Conservation (phyloP, 2,797 vertebrate genomes). For the Podarcis lilfordi region DNA sequence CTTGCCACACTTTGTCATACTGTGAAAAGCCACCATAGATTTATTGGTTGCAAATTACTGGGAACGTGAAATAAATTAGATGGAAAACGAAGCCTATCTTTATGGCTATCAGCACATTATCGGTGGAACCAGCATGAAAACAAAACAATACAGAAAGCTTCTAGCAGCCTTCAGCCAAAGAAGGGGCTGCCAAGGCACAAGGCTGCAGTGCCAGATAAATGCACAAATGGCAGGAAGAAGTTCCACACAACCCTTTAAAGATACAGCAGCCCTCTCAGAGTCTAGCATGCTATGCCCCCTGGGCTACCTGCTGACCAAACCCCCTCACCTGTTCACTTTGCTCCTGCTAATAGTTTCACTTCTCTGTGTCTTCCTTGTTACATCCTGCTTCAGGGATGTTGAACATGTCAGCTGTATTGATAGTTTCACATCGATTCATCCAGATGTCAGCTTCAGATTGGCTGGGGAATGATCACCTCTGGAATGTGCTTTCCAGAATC, state of each 20-base stretch:
- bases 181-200: not conserved
- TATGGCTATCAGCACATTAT: constrained; percentile 67
- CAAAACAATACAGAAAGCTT: constrained; percentile 36
- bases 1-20: constrained; percentile 57
- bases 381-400: no score
- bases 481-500: no score
- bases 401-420: not conserved
- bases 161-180: not conserved
- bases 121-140: constrained; percentile 56
- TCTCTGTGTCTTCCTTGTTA: not conserved
- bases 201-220: no score
- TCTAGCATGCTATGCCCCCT: not conserved
- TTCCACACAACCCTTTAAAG: not conserved
- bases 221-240: not conserved
- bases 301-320: not conserved
- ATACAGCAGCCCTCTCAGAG: not conserved
- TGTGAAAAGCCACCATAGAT: constrained; percentile 55
- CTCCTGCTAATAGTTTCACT: no score
- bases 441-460: not conserved
- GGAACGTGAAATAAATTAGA: constrained; percentile 65
- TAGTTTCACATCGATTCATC: not conserved
- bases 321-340: not conserved
- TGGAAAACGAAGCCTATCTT: constrained; percentile 66
- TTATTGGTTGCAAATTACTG: constrained; percentile 64
- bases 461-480: not conserved